Conservation (phyloP, 2,888 invertebrate species). For the Parapristionchus giblindavisi region DNA sequence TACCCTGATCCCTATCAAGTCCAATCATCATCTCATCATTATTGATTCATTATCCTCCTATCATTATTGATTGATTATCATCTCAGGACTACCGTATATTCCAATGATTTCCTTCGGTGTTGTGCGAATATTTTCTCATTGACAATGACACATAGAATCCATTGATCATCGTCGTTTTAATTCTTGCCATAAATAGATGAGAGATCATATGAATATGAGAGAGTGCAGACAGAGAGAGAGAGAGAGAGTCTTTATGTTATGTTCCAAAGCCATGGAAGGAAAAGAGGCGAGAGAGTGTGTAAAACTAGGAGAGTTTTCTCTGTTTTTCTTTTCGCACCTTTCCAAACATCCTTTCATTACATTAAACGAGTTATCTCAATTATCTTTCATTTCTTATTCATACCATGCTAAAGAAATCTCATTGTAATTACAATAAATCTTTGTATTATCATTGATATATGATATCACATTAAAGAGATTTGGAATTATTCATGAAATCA, state of each 20-base stretch:
- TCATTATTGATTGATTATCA: constrained; percentile 29
- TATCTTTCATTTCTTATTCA: neutral
- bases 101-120: no score
- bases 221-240: constrained; percentile 33
- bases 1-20: constrained; percentile 20
- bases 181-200: constrained; percentile 32
- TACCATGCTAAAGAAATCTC: constrained; percentile 19
- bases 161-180: neutral
- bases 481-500: no score
- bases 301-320: constrained; percentile 4
- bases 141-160: no score
- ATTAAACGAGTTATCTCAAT: constrained; percentile 17
- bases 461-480: neutral
- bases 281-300: constrained; percentile 26
- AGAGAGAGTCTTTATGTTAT: no score
- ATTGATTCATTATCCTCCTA: constrained; percentile 12
- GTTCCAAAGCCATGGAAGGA: no score
- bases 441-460: no score
- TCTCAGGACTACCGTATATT: no score
- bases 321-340: constrained; percentile 2
- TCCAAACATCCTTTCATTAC: constrained; percentile 10
- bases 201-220: constrained; percentile 15
- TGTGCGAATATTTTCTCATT: constrained; percentile 20
- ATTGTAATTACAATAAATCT: no score
- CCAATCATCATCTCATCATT: neutral